Conservation (phyloP, 2,113 vertebrate genomes). For the Scomber japonicus region DNA sequence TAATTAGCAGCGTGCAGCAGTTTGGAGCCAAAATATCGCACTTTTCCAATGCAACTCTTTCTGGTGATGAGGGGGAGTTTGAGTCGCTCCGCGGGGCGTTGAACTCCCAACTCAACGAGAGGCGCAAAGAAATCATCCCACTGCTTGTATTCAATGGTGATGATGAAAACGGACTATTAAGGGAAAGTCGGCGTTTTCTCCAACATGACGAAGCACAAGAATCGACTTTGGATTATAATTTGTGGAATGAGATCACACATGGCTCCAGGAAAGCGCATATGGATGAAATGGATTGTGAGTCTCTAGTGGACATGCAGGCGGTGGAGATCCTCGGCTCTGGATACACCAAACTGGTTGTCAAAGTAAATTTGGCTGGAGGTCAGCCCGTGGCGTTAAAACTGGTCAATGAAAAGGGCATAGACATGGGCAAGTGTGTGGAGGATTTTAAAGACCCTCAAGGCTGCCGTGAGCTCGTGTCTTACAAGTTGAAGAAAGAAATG, state of each 20-base stretch:
- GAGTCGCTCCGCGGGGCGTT: conserved; percentile 66
- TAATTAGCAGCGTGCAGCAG: conserved; percentile 81
- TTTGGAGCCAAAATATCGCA: conserved; percentile 59
- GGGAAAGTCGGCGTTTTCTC: background rate
- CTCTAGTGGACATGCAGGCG: conserved; percentile 79
- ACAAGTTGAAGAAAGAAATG: conserved; percentile 90
- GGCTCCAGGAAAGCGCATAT: conserved; percentile 54
- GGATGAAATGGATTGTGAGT: conserved; percentile 82
- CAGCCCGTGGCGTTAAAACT: conserved; percentile 82
- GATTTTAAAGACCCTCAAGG: conserved; percentile 81
- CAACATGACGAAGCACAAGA: conserved; percentile 11
- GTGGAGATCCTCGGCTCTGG: conserved; percentile 83
- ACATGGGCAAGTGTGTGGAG: conserved; percentile 88
- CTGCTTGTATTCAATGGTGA: conserved; percentile 57
- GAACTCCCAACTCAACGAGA: conserved; percentile 76
- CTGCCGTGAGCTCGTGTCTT: conserved; percentile 87
- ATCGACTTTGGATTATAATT: conserved; percentile 41
- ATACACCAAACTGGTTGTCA: conserved; percentile 86
- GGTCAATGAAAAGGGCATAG: conserved; percentile 88
- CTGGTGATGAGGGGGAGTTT: conserved; percentile 61
- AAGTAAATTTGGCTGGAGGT: conserved; percentile 74
- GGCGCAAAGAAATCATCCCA: conserved; percentile 81
- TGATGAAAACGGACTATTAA: background rate
- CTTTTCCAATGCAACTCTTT: conserved; percentile 50
- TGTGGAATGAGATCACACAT: conserved; percentile 66